Evolutionary conservation across 2,888 invertebrate genomes (phyloP).

Genomic region (Venusia cambrica): DNA sequence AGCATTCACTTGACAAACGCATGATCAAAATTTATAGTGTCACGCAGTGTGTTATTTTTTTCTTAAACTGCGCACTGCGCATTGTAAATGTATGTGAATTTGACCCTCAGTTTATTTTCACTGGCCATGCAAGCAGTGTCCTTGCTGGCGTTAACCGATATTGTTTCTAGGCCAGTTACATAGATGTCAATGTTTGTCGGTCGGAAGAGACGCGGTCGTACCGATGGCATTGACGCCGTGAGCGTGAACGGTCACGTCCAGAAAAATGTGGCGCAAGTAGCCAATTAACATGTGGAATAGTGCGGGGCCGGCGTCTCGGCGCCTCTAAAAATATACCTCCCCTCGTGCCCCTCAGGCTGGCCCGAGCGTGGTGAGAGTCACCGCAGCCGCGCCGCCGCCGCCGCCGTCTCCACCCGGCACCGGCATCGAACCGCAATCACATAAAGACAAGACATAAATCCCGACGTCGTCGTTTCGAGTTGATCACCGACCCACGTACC

Average conservation of each 20-base stretch:
- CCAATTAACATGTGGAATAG: constrained; percentile 74
- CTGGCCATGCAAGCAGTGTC: constrained; percentile 38
- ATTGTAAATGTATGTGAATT: no score
- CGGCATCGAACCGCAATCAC: constrained; percentile 44
- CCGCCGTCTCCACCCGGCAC: constrained; percentile 54
- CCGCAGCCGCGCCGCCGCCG: constrained; percentile 44
- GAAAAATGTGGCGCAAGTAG: constrained; percentile 74
- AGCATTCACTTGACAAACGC: no score
- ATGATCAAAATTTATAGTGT: no score
- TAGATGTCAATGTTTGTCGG: constrained; percentile 76
- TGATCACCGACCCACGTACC: constrained; percentile 42
- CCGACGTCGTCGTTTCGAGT: constrained; percentile 45
- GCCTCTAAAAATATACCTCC: constrained; percentile 71
- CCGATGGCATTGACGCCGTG: constrained; percentile 64
- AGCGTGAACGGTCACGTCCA: constrained; percentile 64
- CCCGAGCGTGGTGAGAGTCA: constrained; percentile 38
- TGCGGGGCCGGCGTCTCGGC: constrained; percentile 71
- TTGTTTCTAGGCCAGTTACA: constrained; percentile 63
- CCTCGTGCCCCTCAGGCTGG: constrained; percentile 37
- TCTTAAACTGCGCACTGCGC: no score
- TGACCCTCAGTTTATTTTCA: constrained; percentile 46
- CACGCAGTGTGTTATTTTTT: no score
- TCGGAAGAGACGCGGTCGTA: constrained; percentile 54
- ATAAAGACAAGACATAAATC: constrained; percentile 51
- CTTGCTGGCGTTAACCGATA: constrained; percentile 52